These are phyloP conservation scores for Enteromius paludinosus DNA, from an alignment of 2,797 vertebrate genomes.

Conservation along the genomic window DNA sequence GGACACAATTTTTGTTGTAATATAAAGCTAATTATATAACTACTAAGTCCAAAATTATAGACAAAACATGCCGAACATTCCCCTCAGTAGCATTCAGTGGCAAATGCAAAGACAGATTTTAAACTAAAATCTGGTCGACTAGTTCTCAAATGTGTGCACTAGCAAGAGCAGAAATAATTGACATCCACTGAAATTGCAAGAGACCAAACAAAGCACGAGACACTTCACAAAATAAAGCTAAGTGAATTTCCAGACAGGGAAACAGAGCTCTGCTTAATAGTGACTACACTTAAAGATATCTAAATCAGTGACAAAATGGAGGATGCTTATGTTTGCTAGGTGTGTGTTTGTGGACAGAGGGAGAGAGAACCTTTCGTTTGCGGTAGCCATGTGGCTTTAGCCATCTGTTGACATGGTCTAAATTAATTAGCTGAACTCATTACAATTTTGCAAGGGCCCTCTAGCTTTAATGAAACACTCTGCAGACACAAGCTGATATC, in stretches of 20 bases:
- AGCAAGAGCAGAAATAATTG: background rate
- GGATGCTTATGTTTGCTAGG: conserved; percentile 25
- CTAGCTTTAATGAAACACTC: conserved; percentile 69
- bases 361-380: conserved; percentile 70
- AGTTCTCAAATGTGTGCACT: background rate
- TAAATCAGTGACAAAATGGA: conserved; percentile 50
- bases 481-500: conserved; percentile 56
- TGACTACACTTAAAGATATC: background rate
- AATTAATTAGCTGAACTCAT: conserved; percentile 84
- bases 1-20: background rate
- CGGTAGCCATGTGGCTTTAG: conserved; percentile 80
- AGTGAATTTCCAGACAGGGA: background rate
- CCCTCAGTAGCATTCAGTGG: background rate
- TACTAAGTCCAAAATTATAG: background rate
- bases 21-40: background rate
- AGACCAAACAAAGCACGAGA: background rate
- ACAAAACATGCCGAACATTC: background rate
- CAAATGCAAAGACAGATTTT: background rate
- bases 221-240: background rate
- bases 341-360: conserved; percentile 32
- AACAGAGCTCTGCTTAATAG: background rate
- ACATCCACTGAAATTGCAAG: background rate
- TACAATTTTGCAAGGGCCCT: conserved; percentile 76
- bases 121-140: background rate
- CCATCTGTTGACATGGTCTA: conserved; percentile 83